Evolutionary conservation across 2,797 vertebrate genomes (phyloP).

Genomic region (Hydrophis major): DNA sequence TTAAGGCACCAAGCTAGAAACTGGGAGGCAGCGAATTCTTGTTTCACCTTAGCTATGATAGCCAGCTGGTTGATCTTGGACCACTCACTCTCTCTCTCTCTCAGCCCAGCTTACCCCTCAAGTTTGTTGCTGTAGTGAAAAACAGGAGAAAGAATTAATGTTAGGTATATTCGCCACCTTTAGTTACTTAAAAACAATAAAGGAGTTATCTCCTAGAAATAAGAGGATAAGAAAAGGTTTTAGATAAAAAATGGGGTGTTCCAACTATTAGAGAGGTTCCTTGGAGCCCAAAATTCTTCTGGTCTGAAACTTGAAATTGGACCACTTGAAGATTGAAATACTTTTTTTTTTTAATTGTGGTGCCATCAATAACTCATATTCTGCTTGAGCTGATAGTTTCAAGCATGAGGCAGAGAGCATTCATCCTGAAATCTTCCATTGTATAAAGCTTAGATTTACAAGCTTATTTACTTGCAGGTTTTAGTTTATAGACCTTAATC

Average conservation of each 20-base stretch:
- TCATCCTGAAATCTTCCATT: background rate
- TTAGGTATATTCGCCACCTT: too few species aligned
- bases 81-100: too few species aligned
- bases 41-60: too few species aligned
- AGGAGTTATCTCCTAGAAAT: too few species aligned
- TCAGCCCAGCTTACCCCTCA: too few species aligned
- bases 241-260: background rate
- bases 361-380: background rate
- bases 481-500: background rate
- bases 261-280: background rate
- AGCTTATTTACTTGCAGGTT: background rate
- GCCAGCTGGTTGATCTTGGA: too few species aligned
- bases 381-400: background rate
- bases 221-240: background rate
- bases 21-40: too few species aligned
- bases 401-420: background rate
- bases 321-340: background rate
- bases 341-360: background rate
- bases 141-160: too few species aligned
- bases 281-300: background rate
- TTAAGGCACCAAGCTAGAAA: too few species aligned
- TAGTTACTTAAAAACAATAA: too few species aligned
- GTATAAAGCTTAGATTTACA: background rate
- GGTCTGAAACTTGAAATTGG: background rate
- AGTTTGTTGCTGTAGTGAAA: too few species aligned